Evolutionary conservation across 2,797 vertebrate species (phyloP).

Genomic region (Pipistrellus kuhlii): DNA sequence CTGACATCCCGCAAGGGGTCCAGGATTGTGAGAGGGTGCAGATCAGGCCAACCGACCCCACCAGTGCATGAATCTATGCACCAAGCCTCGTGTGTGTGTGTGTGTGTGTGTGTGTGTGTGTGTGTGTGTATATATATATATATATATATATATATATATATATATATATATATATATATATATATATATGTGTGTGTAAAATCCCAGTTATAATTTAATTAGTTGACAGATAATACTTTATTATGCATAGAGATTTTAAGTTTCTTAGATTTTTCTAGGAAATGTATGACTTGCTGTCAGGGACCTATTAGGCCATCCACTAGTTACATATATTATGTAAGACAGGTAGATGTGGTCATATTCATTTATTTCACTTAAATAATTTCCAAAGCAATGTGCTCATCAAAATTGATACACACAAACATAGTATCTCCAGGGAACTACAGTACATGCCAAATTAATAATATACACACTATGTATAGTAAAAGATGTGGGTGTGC

Average conservation of each 20-base stretch:
- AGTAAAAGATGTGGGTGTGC: background rate
- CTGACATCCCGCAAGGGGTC: too few relatives aligned
- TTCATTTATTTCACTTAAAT: constrained; percentile 25
- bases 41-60: too few relatives aligned
- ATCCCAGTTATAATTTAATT: background rate
- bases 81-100: too few relatives aligned
- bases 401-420: background rate
- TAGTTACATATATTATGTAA: background rate
- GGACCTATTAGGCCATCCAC: background rate
- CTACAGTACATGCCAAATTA: background rate
- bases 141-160: too few relatives aligned
- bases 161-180: too few relatives aligned
- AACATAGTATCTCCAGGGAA: background rate
- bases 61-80: too few relatives aligned
- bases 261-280: constrained; percentile 2
- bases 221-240: background rate
- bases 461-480: background rate
- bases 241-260: background rate
- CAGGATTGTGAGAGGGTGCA: too few relatives aligned
- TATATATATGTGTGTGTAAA: too few relatives aligned
- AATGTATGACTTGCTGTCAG: background rate
- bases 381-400: background rate
- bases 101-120: too few relatives aligned
- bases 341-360: background rate
- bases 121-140: too few relatives aligned